Conservation (phyloP, 1,140 invertebrate genomes). For the Halesus radiatus region DNA sequence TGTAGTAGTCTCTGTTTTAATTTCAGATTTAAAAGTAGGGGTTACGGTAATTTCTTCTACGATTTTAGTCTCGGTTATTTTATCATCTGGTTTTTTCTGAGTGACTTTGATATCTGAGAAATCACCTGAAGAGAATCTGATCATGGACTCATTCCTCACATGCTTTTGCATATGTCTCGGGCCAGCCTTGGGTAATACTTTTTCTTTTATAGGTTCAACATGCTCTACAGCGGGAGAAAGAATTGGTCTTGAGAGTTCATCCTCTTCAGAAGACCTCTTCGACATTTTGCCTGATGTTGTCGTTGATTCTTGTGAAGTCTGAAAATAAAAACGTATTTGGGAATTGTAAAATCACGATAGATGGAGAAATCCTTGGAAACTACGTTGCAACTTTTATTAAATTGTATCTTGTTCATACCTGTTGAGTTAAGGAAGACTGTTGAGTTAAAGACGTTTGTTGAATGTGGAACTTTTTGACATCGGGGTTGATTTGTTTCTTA, state of each 20-base stretch:
- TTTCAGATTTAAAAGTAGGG: constrained; percentile 48
- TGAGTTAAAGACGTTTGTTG: constrained; percentile 48
- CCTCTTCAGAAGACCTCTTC: constrained; percentile 54
- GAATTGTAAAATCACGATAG: no score
- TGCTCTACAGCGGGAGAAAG: constrained; percentile 20
- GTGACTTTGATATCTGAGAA: constrained; percentile 69
- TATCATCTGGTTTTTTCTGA: constrained; percentile 65
- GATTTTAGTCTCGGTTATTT: constrained; percentile 62
- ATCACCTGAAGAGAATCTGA: constrained; percentile 67
- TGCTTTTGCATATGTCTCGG: constrained; percentile 69
- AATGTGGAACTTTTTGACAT: constrained; percentile 69
- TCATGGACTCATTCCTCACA: constrained; percentile 70
- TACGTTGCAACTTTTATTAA: no score
- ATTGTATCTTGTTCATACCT: no score
- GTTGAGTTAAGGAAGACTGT: constrained; percentile 26
- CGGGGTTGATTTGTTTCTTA: constrained; percentile 74
- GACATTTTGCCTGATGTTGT: constrained; percentile 44
- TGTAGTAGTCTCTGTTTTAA: constrained; percentile 49
- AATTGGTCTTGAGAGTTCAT: constrained; percentile 38
- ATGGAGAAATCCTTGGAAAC: no score
- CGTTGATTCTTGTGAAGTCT: constrained; percentile 37
- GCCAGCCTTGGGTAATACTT: constrained; percentile 65
- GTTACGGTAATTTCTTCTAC: constrained; percentile 58
- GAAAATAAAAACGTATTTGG: neutral
- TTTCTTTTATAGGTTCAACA: constrained; percentile 52